A percentile compares a stretch with the other conserved stretches of the same genome.
These are phyloP conservation scores for Diuraphis noxia DNA, from an alignment of 1,140 invertebrate genomes.

Conservation along the genomic window DNA sequence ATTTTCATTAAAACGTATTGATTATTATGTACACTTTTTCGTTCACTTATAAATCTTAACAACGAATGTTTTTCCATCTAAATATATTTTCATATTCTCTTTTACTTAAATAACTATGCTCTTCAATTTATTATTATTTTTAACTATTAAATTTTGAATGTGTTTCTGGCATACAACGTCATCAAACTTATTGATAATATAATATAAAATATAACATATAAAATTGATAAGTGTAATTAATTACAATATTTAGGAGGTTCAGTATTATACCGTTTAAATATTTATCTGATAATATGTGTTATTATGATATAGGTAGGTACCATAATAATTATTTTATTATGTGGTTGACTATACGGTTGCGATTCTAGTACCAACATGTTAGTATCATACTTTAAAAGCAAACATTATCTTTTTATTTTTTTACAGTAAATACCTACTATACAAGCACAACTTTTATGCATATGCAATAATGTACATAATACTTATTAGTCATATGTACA, in stretches of 20 bases:
- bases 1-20: no score
- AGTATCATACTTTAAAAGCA: neutral
- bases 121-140: neutral
- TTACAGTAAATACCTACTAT: neutral
- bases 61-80: neutral
- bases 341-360: neutral
- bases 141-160: no score
- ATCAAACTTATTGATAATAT: no score
- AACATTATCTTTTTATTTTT: neutral
- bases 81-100: neutral
- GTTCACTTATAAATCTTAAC: neutral
- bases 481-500: neutral
- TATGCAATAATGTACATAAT: neutral
- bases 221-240: no score
- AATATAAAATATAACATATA: no score
- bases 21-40: no score
- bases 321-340: neutral
- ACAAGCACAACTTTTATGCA: neutral
- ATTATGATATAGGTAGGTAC: neutral
- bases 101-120: neutral
- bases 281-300: neutral
- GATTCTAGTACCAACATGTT: neutral
- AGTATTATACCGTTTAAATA: no score
- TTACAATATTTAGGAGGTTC: no score
- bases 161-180: no score